Conservation (phyloP, 2,888 invertebrate genomes). For the Euplagia quadripunctaria region DNA sequence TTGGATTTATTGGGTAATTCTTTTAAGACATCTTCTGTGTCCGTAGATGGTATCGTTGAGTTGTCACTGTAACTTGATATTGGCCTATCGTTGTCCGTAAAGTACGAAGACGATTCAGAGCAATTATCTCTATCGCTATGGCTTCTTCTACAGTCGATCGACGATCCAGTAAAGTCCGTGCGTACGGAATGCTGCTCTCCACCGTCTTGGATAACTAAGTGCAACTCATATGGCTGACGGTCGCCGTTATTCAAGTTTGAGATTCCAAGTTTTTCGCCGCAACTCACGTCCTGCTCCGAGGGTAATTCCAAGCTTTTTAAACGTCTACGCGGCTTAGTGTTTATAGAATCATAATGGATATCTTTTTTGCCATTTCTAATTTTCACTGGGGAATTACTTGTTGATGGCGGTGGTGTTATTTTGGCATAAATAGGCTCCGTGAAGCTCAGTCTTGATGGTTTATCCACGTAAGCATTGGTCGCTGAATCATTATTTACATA, state of each 20-base stretch:
- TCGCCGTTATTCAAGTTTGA: constrained; percentile 78
- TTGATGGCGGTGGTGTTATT: constrained; percentile 78
- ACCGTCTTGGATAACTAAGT: constrained; percentile 76
- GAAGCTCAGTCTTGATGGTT: constrained; percentile 77
- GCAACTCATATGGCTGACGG: constrained; percentile 74
- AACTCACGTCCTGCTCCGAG: constrained; percentile 68
- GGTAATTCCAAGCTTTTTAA: constrained; percentile 79
- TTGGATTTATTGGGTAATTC: constrained; percentile 83
- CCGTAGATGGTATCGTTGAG: constrained; percentile 84
- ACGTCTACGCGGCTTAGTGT: constrained; percentile 81
- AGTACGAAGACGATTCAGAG: constrained; percentile 83
- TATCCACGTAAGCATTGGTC: constrained; percentile 59
- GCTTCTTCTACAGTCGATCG: constrained; percentile 80
- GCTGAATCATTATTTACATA: constrained; percentile 68
- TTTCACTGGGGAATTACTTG: constrained; percentile 77
- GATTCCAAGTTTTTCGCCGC: constrained; percentile 72
- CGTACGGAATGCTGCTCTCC: constrained; percentile 82
- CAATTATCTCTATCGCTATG: constrained; percentile 85
- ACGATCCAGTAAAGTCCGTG: constrained; percentile 79
- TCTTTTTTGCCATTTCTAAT: constrained; percentile 70
- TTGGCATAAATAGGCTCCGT: constrained; percentile 84
- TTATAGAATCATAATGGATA: constrained; percentile 83
- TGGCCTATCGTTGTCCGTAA: constrained; percentile 84
- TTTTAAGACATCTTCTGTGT: constrained; percentile 83
- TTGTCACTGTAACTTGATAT: constrained; percentile 85